Evolutionary conservation across 2,888 invertebrate genomes (phyloP).

Genomic region (Synergus umbraculus): DNA sequence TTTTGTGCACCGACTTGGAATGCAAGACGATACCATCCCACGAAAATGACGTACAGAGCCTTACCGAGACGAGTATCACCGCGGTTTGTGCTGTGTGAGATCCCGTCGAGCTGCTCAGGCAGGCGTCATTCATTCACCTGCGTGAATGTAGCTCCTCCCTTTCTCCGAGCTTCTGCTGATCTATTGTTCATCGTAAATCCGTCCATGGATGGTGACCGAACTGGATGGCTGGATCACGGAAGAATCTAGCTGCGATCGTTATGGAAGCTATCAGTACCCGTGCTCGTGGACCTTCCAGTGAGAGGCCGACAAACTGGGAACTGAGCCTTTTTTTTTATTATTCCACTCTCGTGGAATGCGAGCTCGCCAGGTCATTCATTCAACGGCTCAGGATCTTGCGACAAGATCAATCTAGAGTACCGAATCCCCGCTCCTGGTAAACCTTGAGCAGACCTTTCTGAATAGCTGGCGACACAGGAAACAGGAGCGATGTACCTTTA

Average conservation of each 20-base stretch:
- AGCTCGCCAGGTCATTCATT: conserved; percentile 66
- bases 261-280: conserved; percentile 38
- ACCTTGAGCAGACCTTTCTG: conserved; percentile 37
- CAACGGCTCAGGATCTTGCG: conserved; percentile 56
- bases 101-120: conserved; percentile 42
- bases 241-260: conserved; percentile 49
- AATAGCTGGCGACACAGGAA: conserved; percentile 10
- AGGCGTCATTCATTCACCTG: conserved; percentile 68
- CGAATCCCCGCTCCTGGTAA: conserved; percentile 27
- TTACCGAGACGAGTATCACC: conserved; percentile 44
- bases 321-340: conserved; percentile 49
- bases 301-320: conserved; percentile 23
- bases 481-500: conserved; percentile 15
- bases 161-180: conserved; percentile 50
- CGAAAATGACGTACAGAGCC: conserved; percentile 62
- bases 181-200: conserved; percentile 62
- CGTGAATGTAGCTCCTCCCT: conserved; percentile 47
- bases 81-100: conserved; percentile 45
- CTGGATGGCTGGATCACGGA: conserved; percentile 46
- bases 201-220: conserved; percentile 43
- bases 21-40: conserved; percentile 64
- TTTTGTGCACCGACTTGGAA: conserved; percentile 68
- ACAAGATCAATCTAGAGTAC: conserved; percentile 47
- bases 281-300: conserved; percentile 27
- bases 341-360: conserved; percentile 54